Evolutionary conservation across 2,113 vertebrate species (phyloP).

Genomic region (Telmatochromis sp.): DNA sequence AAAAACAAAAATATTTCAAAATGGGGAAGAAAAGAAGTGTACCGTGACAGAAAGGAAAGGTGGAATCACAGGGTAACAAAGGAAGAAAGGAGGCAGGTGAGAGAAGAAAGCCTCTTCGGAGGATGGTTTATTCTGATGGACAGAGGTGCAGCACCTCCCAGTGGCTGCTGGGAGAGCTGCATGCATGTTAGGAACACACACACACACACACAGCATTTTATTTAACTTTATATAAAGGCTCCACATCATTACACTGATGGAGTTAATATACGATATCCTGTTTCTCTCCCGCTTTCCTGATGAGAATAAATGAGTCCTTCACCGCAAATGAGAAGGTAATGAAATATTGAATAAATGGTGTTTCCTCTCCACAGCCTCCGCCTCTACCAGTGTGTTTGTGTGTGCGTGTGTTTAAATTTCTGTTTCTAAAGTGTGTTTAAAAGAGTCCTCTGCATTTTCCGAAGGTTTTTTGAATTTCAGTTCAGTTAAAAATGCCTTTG

Average conservation of each 20-base stretch:
- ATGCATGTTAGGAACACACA: neutral
- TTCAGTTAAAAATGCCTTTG: neutral
- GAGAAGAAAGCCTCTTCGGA: neutral
- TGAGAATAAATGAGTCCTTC: conserved; percentile 38
- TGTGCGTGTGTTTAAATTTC: neutral
- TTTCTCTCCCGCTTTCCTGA: conserved; percentile 7
- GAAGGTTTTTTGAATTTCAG: neutral
- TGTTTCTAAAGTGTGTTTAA: neutral
- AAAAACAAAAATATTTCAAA: neutral
- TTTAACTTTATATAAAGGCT: conserved; percentile 24
- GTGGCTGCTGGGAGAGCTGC: neutral
- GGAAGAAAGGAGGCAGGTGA: neutral
- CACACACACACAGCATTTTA: neutral
- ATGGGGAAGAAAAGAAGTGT: neutral
- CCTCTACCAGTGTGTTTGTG: neutral
- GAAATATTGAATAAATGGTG: conserved; percentile 33
- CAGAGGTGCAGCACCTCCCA: neutral
- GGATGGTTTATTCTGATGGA: neutral
- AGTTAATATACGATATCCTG: conserved; percentile 25
- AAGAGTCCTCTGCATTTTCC: neutral
- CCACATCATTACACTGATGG: conserved; percentile 33
- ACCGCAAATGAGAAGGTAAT: conserved; percentile 10
- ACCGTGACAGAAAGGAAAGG: neutral
- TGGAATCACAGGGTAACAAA: neutral
- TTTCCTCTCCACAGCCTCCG: neutral